phyloP scores from a whole-genome alignment of 2,888 invertebrate species.

The Ptychoptera albimana region DNA sequence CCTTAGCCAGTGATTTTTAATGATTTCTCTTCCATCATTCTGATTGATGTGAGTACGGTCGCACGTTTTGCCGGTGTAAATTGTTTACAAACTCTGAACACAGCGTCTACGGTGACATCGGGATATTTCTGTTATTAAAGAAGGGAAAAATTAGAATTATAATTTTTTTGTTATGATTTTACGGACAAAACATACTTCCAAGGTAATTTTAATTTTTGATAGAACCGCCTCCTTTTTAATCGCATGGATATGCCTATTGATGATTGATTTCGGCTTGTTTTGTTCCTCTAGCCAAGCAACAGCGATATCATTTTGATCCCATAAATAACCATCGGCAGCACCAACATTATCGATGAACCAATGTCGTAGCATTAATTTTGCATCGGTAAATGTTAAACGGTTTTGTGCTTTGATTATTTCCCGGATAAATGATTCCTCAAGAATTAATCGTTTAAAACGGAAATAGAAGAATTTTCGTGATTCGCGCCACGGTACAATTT shows the following conservation, averaged over 20 bases:
- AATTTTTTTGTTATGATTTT: not conserved
- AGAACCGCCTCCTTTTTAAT: conserved; percentile 74
- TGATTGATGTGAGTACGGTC: conserved; percentile 62
- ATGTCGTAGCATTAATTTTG: conserved; percentile 74
- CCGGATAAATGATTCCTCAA: conserved; percentile 49
- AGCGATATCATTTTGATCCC: conserved; percentile 80
- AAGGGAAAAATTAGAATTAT: not conserved
- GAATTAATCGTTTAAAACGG: conserved; percentile 65
- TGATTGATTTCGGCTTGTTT: conserved; percentile 45
- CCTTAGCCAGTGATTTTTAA: too few species aligned
- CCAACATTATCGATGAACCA: conserved; percentile 93
- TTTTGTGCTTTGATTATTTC: conserved; percentile 49
- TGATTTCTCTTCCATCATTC: conserved; percentile 41
- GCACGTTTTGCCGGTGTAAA: conserved; percentile 63
- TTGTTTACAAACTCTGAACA: conserved; percentile 57
- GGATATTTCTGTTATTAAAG: conserved; percentile 42
- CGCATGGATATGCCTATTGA: conserved; percentile 63
- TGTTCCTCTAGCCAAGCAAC: conserved; percentile 65
- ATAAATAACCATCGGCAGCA: conserved; percentile 70
- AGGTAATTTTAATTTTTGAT: conserved; percentile 56
- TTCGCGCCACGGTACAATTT: conserved; percentile 76
- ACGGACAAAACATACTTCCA: conserved; percentile 39
- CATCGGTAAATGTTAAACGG: conserved; percentile 52
- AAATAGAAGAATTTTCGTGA: conserved; percentile 74
- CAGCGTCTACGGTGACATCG: conserved; percentile 61